Evolutionary conservation across 2,113 vertebrate species (phyloP), one percentile per base, ranked within the genome.

Genomic region (Alaudala cheleensis): DNA sequence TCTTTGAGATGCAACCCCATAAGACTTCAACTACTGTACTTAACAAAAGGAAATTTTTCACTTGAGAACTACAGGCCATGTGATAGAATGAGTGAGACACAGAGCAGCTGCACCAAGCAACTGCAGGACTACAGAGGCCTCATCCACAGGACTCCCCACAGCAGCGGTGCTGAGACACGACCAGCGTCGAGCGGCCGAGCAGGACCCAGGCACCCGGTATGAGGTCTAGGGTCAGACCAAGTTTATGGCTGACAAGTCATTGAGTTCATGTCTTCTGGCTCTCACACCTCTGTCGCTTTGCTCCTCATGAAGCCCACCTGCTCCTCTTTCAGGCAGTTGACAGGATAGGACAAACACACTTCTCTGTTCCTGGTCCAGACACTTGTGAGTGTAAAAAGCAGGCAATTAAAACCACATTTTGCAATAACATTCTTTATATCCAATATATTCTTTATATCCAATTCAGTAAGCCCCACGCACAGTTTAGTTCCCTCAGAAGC

Each of bases 101-200:
- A 49, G 26, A 67, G 88, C 81, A 85, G 47, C 70, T 45, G 54
- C 47, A 45, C 40, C 28, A 40, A 81, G 39, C 65, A 87, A 60
- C n/a, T 64, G 80, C 31, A 45, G 20, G 45, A 25, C 37, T 25
- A 3, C 34, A 49, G 42, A 84, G 39, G 34, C n/a, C 28, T 37
- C 56, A 37, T 5, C 34, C 26, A 14, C 37, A 50, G 49, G 21
- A 69, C 31, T 29, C 17, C 15, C 15, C 44, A 17, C 62, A 44
- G 54, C 71, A 77, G 64, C 0, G 0, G 12, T 12, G 29, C 45
- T 37, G 64, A 14, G 72, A 80, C 39, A 54, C 0, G 0, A 3
- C 37, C 67, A 29, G 58, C 0, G 0, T 49, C 1, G 1, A 42
- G 40, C 6, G 5, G 40, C 50, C 1, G 0, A 25, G 15, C 0